Percentiles rank a stretch among this genome's conserved stretches.
These are phyloP conservation scores for Mercenaria mercenaria DNA, from an alignment of 1,140 invertebrate genomes.

Conservation along the genomic window DNA sequence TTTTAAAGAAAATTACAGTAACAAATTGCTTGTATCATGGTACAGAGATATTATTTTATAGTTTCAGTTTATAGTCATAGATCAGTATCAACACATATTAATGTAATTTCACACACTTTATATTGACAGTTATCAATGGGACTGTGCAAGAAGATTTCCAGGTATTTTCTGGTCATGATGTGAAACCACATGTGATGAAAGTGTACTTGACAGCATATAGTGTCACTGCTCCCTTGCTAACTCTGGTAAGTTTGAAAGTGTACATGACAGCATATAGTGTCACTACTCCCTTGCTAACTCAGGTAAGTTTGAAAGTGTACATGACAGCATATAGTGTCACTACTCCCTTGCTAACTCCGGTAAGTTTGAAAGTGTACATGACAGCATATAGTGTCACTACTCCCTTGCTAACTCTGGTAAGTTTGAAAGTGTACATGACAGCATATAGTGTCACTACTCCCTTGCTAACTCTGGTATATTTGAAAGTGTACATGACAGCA, in stretches of 20 bases:
- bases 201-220: slow-evolving; percentile 40
- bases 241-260: slow-evolving; percentile 49
- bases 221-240: slow-evolving; percentile 4
- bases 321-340: slow-evolving; percentile 11
- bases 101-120: no score
- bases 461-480: slow-evolving; percentile 9
- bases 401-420: background rate
- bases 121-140: slow-evolving; percentile 35
- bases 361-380: background rate
- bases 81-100: no score
- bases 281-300: background rate
- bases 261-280: slow-evolving; percentile 38
- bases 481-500: slow-evolving; percentile 47
- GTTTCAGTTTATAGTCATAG: no score
- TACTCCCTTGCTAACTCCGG: slow-evolving; percentile 7
- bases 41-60: no score
- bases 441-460: slow-evolving; percentile 7
- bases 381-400: background rate
- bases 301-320: slow-evolving; percentile 51
- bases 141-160: slow-evolving; percentile 27
- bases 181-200: slow-evolving; percentile 45
- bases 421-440: slow-evolving; percentile 40
- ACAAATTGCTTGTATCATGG: no score
- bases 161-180: slow-evolving; percentile 41
- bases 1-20: no score